Percentiles rank a stretch among this genome's conserved stretches.
Evolutionary conservation across 1,140 invertebrate species (phyloP).

Genomic region (Triops longicaudatus): DNA sequence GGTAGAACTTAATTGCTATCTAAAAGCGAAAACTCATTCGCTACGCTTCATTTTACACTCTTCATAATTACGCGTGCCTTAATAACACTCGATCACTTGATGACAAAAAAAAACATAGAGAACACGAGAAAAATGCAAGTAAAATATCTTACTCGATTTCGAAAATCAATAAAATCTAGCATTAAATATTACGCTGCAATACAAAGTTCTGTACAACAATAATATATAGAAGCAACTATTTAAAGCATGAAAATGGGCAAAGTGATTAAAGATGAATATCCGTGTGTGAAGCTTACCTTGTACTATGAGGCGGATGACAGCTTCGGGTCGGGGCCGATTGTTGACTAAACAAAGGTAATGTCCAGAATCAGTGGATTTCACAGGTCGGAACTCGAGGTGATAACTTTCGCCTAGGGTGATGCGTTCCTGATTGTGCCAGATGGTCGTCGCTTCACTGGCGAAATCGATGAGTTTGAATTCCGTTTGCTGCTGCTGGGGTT

Average conservation of each 20-base stretch:
- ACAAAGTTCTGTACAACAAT: too few relatives aligned
- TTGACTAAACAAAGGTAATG: slow-evolving; percentile 60
- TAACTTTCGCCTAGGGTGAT: slow-evolving; percentile 51
- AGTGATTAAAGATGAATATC: neutral
- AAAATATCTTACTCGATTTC: neutral
- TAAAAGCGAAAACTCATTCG: too few relatives aligned
- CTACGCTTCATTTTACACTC: too few relatives aligned
- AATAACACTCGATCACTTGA: too few relatives aligned
- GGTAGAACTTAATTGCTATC: too few relatives aligned
- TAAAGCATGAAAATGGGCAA: neutral
- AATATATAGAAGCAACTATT: neutral
- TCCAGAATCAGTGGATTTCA: slow-evolving; percentile 51
- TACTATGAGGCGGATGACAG: slow-evolving; percentile 52
- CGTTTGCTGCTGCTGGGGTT: slow-evolving; percentile 27
- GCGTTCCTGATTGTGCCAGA: slow-evolving; percentile 45
- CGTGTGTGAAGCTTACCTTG: slow-evolving; percentile 46
- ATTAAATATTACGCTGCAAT: neutral
- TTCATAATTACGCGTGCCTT: too few relatives aligned
- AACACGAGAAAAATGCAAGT: neutral
- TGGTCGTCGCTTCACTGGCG: slow-evolving; percentile 43
- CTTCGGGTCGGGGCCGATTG: slow-evolving; percentile 52
- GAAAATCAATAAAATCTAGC: neutral
- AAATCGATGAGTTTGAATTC: slow-evolving; percentile 44
- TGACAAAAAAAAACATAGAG: neutral
- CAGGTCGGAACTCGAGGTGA: slow-evolving; percentile 53